Conservation (phyloP, 2,113 vertebrate species). For the Phalacrocorax pelagicus region DNA sequence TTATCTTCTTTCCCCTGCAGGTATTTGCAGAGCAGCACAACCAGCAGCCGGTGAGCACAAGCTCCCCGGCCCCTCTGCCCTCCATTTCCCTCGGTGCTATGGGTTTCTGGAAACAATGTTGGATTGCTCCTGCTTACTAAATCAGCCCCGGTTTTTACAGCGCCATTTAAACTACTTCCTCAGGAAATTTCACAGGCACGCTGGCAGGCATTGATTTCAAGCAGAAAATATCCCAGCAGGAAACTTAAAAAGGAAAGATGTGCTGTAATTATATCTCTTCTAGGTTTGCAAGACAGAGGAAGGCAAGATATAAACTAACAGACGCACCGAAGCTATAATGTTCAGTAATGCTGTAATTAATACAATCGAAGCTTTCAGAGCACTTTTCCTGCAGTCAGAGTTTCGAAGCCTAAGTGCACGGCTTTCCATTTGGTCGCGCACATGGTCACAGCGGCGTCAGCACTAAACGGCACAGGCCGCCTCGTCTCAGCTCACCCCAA, state of each 20-base stretch:
- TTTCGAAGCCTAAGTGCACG: neutral
- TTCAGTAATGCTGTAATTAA: slow-evolving; percentile 6
- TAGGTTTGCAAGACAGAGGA: neutral
- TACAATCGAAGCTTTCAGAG: neutral
- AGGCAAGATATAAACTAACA: neutral
- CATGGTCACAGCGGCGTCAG: fast-evolving
- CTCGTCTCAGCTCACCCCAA: neutral
- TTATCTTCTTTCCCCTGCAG: neutral
- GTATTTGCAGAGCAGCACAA: neutral
- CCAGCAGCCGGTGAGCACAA: neutral
- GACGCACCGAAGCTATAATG: neutral
- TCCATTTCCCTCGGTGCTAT: neutral
- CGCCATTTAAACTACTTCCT: slow-evolving; percentile 66
- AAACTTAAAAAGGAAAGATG: slow-evolving; percentile 67
- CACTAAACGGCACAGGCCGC: neutral
- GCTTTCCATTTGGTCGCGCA: neutral
- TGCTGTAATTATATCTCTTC: slow-evolving; percentile 56
- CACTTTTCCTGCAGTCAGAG: neutral
- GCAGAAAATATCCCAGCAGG: slow-evolving; percentile 67
- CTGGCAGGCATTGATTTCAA: slow-evolving; percentile 67
- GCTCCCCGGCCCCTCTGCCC: neutral
- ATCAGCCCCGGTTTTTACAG: slow-evolving; percentile 48
- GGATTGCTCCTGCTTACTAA: slow-evolving; percentile 43
- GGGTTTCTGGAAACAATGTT: slow-evolving; percentile 32
- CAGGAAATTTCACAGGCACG: slow-evolving; percentile 67